These are phyloP conservation scores for Chrysoperla carnea DNA, from an alignment of 1,140 invertebrate genomes.

Conservation along the genomic window DNA sequence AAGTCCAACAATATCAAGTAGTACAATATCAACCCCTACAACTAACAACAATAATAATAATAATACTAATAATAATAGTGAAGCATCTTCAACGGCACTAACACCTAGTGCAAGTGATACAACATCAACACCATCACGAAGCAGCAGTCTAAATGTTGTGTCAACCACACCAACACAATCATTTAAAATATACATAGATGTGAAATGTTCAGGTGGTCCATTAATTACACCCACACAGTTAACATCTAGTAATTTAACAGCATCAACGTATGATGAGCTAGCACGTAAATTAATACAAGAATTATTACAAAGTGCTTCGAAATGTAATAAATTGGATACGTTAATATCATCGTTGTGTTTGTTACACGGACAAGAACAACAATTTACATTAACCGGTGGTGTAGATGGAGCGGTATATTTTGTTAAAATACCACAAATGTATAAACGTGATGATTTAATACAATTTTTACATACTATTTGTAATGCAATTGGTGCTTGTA, in stretches of 20 bases:
- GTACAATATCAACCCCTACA: constrained; percentile 6
- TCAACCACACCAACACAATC: constrained; percentile 1
- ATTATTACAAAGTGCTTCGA: constrained; percentile 12
- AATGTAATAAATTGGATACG: constrained; percentile 13
- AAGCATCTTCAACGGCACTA: neutral
- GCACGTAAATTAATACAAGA: constrained; percentile 19
- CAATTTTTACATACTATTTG: constrained; percentile 12
- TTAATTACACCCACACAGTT: constrained; percentile 24
- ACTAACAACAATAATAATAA: neutral
- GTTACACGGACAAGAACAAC: constrained; percentile 16
- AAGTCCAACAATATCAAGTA: constrained; percentile 2
- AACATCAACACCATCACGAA: constrained; percentile 20
- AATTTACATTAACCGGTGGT: constrained; percentile 12
- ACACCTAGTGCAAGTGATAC: neutral
- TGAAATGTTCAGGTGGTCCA: constrained; percentile 27
- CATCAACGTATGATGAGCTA: constrained; percentile 19
- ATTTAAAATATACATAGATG: constrained; percentile 16
- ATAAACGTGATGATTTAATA: constrained; percentile 13
- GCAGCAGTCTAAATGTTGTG: constrained; percentile 3
- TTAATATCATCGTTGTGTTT: constrained; percentile 14
- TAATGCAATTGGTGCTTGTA: constrained; percentile 16
- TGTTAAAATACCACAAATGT: constrained; percentile 16
- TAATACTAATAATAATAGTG: neutral
- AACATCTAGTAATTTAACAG: constrained; percentile 20
- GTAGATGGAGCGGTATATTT: constrained; percentile 15